Conservation (phyloP, 2,113 vertebrate species). For the Bagarius yarrelli region DNA sequence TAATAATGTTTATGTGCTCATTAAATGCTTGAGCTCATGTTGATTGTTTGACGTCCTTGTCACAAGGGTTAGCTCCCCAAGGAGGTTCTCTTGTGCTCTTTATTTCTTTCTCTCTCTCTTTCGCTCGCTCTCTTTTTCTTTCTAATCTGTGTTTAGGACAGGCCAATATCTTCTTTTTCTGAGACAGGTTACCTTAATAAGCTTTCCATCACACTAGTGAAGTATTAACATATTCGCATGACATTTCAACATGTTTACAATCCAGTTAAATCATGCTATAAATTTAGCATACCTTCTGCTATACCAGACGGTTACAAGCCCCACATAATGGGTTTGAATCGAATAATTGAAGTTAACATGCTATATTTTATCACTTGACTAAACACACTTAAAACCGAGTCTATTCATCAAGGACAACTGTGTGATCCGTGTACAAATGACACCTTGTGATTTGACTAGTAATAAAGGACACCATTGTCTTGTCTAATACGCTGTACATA, state of each 20-base stretch:
- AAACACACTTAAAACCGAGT: slow-evolving; percentile 13
- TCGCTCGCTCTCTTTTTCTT: slow-evolving; percentile 1
- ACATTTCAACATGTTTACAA: slow-evolving; percentile 21
- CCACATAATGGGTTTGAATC: slow-evolving; percentile 22
- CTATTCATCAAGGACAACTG: slow-evolving; percentile 21
- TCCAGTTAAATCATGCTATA: neutral
- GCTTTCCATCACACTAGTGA: slow-evolving; percentile 10
- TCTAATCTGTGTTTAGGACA: slow-evolving; percentile 4
- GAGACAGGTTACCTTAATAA: slow-evolving; percentile 13
- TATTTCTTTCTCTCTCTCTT: slow-evolving; percentile 6
- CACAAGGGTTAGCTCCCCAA: slow-evolving; percentile 40
- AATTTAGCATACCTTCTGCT: neutral
- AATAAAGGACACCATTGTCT: neutral
- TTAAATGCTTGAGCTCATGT: slow-evolving; percentile 51
- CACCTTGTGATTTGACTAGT: neutral
- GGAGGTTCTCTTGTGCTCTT: slow-evolving; percentile 9
- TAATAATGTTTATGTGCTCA: slow-evolving; percentile 58
- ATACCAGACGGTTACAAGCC: neutral
- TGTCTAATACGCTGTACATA: no score
- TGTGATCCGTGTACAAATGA: neutral
- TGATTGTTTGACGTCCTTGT: slow-evolving; percentile 52
- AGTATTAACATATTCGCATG: neutral
- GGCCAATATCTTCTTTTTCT: neutral
- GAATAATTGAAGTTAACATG: slow-evolving; percentile 27
- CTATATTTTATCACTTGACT: slow-evolving; percentile 16